Evolutionary conservation across 1,140 invertebrate genomes (phyloP), one percentile per base, ranked within the genome.

Genomic region (Trichonephila clavipes): DNA sequence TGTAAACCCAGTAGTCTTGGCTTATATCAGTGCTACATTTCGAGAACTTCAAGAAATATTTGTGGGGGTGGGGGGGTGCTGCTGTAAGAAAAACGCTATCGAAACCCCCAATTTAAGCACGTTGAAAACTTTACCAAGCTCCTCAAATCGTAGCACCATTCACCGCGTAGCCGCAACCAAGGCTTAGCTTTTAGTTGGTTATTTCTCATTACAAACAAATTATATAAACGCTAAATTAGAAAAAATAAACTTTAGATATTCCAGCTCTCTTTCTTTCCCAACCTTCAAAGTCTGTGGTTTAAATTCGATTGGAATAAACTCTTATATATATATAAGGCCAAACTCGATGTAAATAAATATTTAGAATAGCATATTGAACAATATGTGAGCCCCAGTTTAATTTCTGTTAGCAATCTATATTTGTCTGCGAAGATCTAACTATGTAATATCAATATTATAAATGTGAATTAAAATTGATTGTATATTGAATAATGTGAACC

Each of bases 11-110:
- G 97, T 98, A 81, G 98, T 98, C 2, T 96, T 99, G 21, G 99
- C 99, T 96, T 98, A 98, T 95, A 97, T 99, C 94, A 98, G 98
- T 95, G 97, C 98, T 34, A 98, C 98, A 40, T 99, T 99, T 95
- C 97, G 98, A 98, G 94, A 97, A 98, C 96, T 99, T 98, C 96
- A 98, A 99, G 96, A 96, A 97, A 28, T 98, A 99, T 96, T 96
- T 99, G 21, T 98, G 90, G 24, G 2, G 3, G 34, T 4, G 34
- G 1, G 34, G 1, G 1, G 34, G 34, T 40, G 34, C 0, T 40
- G 34, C 34, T 40, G 34, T 40, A 40, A 7, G 10, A 44, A 44
- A 19, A 62, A 83, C 19, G 28, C 61, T n/a, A 18, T 28, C 21
- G 72, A 58, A 77, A 61, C 28, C n/a, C 77, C n/a, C 40, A 61